Conservation (phyloP, 2,888 invertebrate species). For the Ctenicera cuprea region DNA sequence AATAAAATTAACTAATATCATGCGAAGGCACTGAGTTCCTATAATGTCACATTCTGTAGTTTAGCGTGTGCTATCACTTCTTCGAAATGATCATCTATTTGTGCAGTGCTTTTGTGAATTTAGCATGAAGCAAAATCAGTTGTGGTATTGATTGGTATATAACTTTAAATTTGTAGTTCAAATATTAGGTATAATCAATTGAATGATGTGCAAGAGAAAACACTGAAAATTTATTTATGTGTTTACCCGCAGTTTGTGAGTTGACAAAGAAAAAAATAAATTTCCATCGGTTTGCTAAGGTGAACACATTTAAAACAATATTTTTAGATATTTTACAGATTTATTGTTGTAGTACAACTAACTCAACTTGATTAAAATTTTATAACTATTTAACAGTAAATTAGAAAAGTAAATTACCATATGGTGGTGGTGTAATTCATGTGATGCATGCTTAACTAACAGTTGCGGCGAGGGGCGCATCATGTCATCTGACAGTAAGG, state of each 20-base stretch:
- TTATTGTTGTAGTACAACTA: background rate
- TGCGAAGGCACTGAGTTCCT: slow-evolving; percentile 69
- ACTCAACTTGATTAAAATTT: background rate
- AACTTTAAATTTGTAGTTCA: background rate
- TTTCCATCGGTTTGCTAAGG: no score
- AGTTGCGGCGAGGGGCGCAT: slow-evolving; percentile 96
- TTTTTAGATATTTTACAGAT: background rate
- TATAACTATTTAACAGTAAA: background rate
- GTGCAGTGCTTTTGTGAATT: slow-evolving; percentile 50
- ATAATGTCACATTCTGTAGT: slow-evolving; percentile 47
- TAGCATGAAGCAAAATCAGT: slow-evolving; percentile 44
- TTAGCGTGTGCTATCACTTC: slow-evolving; percentile 45
- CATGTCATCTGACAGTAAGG: slow-evolving; percentile 92
- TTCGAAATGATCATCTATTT: slow-evolving; percentile 42
- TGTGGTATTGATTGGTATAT: slow-evolving; percentile 19
- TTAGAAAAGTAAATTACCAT: slow-evolving; percentile 23
- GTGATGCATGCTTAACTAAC: slow-evolving; percentile 52
- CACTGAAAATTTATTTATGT: background rate
- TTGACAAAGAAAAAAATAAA: no score
- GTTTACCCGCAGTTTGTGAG: no score
- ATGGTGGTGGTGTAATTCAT: slow-evolving; percentile 47
- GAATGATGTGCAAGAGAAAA: background rate
- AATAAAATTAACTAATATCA: background rate
- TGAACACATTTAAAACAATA: background rate
- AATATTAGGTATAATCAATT: no score